Evolutionary conservation across 2,888 invertebrate genomes (phyloP), one percentile per base, ranked within the genome.

Genomic region (Dilophus febrilis): DNA sequence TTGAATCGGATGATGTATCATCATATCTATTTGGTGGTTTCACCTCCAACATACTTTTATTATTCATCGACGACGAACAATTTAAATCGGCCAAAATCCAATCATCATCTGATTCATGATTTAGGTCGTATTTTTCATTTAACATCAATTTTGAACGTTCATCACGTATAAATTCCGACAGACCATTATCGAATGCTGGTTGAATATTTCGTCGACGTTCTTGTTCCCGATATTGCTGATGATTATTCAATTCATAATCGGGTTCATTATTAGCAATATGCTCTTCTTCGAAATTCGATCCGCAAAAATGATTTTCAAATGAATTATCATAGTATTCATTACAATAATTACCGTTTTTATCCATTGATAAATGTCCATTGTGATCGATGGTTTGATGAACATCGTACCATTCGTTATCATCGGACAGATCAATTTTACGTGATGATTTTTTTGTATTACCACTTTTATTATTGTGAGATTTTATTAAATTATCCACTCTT

Each of bases 1-100:
- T 62, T 17, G 62, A 59, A 33, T 62, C 61, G 2, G 61, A 59
- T 43, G 60, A 59, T 27, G 57, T 59, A 46, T 61, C 55, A 33
- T 62, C 62, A 32, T 53, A 62, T 29, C 59, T 51, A 29, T 51
- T 56, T 1, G 61, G 58, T 7, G 61, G 58, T 38, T 58, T 57
- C 27, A 61, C 60, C 42, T 62, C 62, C 27, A 62, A 46, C 50
- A 60, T 47, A 0, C 61, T 56, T 47, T 62, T 62, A 43, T 57
- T 60, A 42, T 58, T 54, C 22, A 53, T 45, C 56, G 58, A 7
- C 30, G 29, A 26, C 11, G 13, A n/a, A 7, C n/a, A 12, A 31
- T n/a, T 17, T 30, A 17, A 29, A 16, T 35, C 34, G 5, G 22
- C 4, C 5, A 27, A 27, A 3, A 29, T 2, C 4, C 28, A 32